Base-by-base conservation (phyloP, 2,888 invertebrate species). In the Chymomyza procnemis region DNA sequence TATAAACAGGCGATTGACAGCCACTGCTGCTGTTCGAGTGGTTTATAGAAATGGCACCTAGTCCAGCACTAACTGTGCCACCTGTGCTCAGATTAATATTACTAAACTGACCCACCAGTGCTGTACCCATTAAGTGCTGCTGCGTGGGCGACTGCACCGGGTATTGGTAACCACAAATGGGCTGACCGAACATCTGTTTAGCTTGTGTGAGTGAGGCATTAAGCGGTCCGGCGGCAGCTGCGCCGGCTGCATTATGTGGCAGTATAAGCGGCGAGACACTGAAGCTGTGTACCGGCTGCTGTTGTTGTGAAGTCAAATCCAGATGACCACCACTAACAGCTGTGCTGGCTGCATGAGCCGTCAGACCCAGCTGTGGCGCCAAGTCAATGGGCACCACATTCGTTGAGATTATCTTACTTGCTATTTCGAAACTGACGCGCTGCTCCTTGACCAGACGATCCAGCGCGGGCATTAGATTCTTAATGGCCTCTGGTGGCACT, bases 301-400 rank as follows among this genome's bases (percentile, higher is more conserved):
- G 87, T 80, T 91, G 58, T 83, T 89, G 61, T 54, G 73, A 81
- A 62, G 79, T 57, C 61, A 82, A 75, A 58, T 89, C 88, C 67
- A 86, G 47, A 48, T 86, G 77, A 0, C 82, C 78, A 78, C 89
- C 81, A 89, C 92, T 57, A 73, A 89, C 80, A 79, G 91, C 9
- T 88, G 89, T 75, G 90, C 92, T 73, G 86, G 92, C 2, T 89
- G 92, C 72, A 88, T 93, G 92, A 1, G 93, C 91, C 50, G 92
- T 91, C 64, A 93, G 90, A 2, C 93, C 93, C 55, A 93, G 88
- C 73, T 92, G 92, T 0, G 92, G 78, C 0, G 93, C 93, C 64
- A 93, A 75, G 69, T 91, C 90, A 87, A 90, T 91, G 1, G 93
- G 92, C 34, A 93, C 89, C 48, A 91, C 79, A n/a, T 92, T 89